Percentiles rank a stretch among this genome's conserved stretches.
Evolutionary conservation across 2,113 vertebrate genomes (phyloP).

Genomic region (Boulengeromyrus knoepffleri): DNA sequence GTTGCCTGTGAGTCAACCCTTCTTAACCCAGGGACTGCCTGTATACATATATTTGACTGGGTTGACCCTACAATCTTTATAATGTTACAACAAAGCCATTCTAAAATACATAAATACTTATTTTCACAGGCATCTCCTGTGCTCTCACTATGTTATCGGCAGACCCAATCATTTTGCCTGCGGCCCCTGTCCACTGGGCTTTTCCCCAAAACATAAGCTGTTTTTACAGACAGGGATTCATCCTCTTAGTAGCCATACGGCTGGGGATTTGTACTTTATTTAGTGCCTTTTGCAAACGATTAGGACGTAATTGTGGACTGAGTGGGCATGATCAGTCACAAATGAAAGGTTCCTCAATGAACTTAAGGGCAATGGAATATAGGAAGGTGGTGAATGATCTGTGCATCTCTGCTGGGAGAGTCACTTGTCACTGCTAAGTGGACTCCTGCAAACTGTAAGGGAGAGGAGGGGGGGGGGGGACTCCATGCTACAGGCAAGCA

Average conservation of each 20-base stretch:
- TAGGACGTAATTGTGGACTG: slow-evolving; percentile 51
- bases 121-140: neutral
- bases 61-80: neutral
- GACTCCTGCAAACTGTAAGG: neutral
- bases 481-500: slow-evolving; percentile 10
- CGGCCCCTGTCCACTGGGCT: slow-evolving; percentile 32
- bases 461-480: neutral
- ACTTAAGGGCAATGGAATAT: neutral
- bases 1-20: neutral
- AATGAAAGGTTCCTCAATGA: slow-evolving; percentile 29
- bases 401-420: neutral
- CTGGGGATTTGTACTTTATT: slow-evolving; percentile 63
- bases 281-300: slow-evolving; percentile 69
- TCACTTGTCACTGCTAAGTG: neutral
- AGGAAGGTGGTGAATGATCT: neutral
- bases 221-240: slow-evolving; percentile 62
- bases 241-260: slow-evolving; percentile 57
- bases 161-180: neutral
- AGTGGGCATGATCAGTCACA: slow-evolving; percentile 30
- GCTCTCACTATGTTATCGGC: neutral
- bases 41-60: neutral
- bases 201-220: slow-evolving; percentile 56
- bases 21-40: neutral
- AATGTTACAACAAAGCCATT: neutral
- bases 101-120: neutral